A percentile compares a stretch with the other conserved stretches of the same genome.
Evolutionary conservation across 2,113 vertebrate genomes (phyloP).

Genomic region (Elephas maximus): DNA sequence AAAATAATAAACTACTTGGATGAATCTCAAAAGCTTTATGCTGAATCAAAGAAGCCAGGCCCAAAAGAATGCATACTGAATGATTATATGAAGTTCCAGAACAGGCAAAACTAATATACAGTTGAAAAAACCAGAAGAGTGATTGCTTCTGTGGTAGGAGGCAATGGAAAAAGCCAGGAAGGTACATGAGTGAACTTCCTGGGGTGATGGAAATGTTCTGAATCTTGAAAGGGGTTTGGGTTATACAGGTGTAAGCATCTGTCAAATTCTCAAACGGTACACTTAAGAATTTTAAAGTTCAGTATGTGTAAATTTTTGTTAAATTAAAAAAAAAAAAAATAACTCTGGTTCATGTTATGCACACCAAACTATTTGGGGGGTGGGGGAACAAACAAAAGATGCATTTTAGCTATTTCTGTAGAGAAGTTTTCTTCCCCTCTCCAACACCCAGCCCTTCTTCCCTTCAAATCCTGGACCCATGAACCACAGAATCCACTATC

Average conservation of each 20-base stretch:
- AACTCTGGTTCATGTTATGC: not conserved
- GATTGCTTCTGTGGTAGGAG: not conserved
- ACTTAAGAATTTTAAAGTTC: slow-evolving; percentile 3
- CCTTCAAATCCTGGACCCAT: not conserved
- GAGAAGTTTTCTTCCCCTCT: not conserved
- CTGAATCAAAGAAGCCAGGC: too few relatives aligned
- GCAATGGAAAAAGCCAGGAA: not conserved
- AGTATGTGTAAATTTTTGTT: not conserved
- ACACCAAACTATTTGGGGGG: not conserved
- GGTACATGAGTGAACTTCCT: not conserved
- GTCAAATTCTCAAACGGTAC: not conserved
- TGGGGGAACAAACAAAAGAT: not conserved
- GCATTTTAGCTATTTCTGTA: not conserved
- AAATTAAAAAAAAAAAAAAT: not conserved
- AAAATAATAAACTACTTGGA: not conserved
- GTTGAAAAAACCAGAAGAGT: not conserved
- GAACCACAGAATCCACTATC: not conserved
- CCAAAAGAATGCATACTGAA: too few relatives aligned
- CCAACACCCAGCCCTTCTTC: not conserved
- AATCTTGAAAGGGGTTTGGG: not conserved
- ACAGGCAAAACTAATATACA: not conserved
- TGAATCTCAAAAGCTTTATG: not conserved
- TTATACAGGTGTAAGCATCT: not conserved
- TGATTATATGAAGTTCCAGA: too few relatives aligned
- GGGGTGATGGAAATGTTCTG: not conserved